These are phyloP conservation scores for Lasioglossum leucozonium DNA, from an alignment of 2,888 invertebrate species.

Conservation along the genomic window DNA sequence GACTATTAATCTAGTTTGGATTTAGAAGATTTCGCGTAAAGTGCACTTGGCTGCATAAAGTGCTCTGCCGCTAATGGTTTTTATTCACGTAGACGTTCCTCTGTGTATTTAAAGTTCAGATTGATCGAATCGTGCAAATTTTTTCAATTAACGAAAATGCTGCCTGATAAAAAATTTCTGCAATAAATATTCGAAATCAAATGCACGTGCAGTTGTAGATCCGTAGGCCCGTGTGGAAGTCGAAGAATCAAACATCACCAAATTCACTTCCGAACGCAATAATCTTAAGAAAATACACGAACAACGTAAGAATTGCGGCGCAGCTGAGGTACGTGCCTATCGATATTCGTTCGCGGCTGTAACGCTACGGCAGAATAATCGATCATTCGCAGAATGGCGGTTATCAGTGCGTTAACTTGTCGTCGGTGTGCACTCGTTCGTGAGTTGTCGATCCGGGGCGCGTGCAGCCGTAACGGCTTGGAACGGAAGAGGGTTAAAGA, in stretches of 20 bases:
- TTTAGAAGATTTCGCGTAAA: background rate
- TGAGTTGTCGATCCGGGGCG: background rate
- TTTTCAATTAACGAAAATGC: background rate
- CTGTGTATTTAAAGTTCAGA: background rate
- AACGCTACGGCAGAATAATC: background rate
- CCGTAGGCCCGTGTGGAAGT: too few relatives aligned
- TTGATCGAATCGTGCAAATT: background rate
- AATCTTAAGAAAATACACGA: too few relatives aligned
- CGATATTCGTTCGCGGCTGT: background rate
- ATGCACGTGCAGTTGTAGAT: too few relatives aligned
- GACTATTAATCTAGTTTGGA: background rate
- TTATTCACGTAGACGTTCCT: background rate
- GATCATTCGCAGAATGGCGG: background rate
- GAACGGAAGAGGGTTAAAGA: conserved; percentile 33
- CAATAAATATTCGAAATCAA: background rate
- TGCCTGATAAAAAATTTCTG: background rate
- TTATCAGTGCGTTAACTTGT: background rate
- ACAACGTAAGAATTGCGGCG: background rate
- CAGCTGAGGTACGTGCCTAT: background rate
- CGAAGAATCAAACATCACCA: too few relatives aligned
- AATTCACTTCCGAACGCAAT: too few relatives aligned
- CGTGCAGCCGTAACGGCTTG: background rate
- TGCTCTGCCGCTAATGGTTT: background rate
- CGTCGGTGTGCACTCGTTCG: background rate
- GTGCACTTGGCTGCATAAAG: background rate